phyloP scores from a whole-genome alignment of 2,113 vertebrate species.

The Theristicus caerulescens region DNA sequence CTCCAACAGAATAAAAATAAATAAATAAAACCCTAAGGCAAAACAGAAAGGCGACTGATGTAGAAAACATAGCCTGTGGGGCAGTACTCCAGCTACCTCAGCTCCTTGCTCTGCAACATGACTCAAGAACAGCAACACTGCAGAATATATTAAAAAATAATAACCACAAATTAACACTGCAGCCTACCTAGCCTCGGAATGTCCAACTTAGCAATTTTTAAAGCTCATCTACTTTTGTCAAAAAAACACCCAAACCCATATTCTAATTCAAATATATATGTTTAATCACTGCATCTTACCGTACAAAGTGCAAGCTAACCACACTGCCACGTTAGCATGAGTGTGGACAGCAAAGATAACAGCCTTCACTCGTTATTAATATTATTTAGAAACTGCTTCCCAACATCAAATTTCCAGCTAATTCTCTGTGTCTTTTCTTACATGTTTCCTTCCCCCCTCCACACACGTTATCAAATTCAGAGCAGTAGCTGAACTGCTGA shows the following conservation, averaged over 20 bases:
- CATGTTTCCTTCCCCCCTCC: not conserved
- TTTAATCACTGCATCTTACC: not conserved
- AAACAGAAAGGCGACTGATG: not conserved
- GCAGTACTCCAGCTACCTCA: not conserved
- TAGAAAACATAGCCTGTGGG: not conserved
- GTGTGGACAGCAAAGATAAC: accelerated
- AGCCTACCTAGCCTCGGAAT: not conserved
- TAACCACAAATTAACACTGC: not conserved
- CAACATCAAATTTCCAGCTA: not conserved
- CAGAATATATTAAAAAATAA: not conserved
- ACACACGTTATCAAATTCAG: not conserved
- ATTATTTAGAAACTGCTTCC: not conserved
- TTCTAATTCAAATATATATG: not conserved
- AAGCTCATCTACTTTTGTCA: not conserved
- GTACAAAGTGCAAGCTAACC: not conserved
- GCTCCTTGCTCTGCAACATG: not conserved
- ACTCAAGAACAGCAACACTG: not conserved
- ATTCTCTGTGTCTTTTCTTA: not conserved
- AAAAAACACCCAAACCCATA: not conserved
- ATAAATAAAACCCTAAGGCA: not conserved
- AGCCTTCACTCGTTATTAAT: not conserved
- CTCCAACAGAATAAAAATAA: not conserved
- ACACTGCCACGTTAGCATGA: accelerated
- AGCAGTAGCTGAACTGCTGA: not conserved
- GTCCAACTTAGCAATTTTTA: not conserved